Conservation (phyloP, 2,797 vertebrate genomes). For the Naso thynnoides region DNA sequence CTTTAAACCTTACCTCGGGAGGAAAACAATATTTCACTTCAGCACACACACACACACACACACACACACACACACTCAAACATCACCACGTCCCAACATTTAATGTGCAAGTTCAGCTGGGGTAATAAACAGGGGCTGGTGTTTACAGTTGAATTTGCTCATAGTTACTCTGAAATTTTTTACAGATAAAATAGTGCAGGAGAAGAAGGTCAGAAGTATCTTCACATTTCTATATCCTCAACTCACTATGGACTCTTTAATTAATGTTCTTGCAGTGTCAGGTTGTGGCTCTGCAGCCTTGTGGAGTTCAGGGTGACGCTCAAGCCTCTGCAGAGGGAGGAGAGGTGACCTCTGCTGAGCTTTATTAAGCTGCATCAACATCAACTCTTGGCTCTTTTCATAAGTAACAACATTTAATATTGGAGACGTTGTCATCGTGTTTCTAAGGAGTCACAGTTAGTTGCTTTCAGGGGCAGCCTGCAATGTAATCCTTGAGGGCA, state of each 20-base stretch:
- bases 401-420: constrained; percentile 14
- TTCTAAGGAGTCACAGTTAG: background rate
- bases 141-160: background rate
- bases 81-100: background rate
- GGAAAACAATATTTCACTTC: background rate
- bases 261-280: constrained; percentile 32
- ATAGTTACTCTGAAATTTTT: background rate
- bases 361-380: constrained; percentile 19
- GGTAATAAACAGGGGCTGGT: background rate
- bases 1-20: background rate
- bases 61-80: too few relatives aligned
- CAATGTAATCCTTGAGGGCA: too few relatives aligned
- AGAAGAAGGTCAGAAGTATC: constrained; percentile 1
- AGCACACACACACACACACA: background rate
- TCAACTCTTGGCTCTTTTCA: background rate
- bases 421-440: constrained; percentile 13
- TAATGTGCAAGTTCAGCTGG: background rate
- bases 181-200: background rate
- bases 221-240: constrained; percentile 22
- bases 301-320: constrained; percentile 54
- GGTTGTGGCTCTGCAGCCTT: constrained; percentile 23
- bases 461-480: constrained; percentile 16
- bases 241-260: constrained; percentile 33
- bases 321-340: constrained; percentile 12
- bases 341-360: constrained; percentile 1